phyloP scores from a whole-genome alignment of 2,888 invertebrate genomes.

The Apamea crenata region DNA sequence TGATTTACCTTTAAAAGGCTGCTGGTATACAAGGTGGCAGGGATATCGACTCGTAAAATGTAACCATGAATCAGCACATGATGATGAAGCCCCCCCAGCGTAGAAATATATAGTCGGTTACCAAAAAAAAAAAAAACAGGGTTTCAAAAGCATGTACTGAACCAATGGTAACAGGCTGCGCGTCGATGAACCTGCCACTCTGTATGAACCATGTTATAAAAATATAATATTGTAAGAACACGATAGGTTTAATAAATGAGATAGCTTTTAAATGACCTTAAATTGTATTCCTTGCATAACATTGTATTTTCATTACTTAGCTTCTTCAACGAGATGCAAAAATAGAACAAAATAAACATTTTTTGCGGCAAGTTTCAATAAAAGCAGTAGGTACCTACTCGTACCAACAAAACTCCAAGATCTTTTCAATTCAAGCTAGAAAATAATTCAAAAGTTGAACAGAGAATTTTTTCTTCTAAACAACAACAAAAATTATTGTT shows the following conservation, averaged over 20 bases:
- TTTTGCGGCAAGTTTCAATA: background rate
- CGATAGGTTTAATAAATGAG: background rate
- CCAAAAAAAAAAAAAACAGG: too few species aligned
- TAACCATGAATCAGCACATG: too few species aligned
- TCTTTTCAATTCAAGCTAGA: background rate
- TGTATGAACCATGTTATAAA: too few species aligned
- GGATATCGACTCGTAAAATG: too few species aligned
- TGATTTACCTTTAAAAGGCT: too few species aligned
- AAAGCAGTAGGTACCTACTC: background rate
- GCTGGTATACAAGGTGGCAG: too few species aligned
- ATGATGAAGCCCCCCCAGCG: too few species aligned
- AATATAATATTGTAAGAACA: background rate
- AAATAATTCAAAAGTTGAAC: conserved; percentile 20
- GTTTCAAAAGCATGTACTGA: too few species aligned
- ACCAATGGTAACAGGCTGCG: too few species aligned
- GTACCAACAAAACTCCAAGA: background rate
- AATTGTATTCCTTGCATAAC: background rate
- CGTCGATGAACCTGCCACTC: too few species aligned
- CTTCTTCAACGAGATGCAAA: too few species aligned
- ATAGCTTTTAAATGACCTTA: background rate
- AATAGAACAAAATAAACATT: background rate
- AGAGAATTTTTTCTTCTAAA: conserved; percentile 25
- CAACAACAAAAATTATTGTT: conserved; percentile 30
- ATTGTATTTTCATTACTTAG: background rate
- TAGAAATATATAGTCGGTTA: too few species aligned